These are phyloP conservation scores for Coreius guichenoti DNA, from an alignment of 2,797 vertebrate genomes.

Conservation along the genomic window DNA sequence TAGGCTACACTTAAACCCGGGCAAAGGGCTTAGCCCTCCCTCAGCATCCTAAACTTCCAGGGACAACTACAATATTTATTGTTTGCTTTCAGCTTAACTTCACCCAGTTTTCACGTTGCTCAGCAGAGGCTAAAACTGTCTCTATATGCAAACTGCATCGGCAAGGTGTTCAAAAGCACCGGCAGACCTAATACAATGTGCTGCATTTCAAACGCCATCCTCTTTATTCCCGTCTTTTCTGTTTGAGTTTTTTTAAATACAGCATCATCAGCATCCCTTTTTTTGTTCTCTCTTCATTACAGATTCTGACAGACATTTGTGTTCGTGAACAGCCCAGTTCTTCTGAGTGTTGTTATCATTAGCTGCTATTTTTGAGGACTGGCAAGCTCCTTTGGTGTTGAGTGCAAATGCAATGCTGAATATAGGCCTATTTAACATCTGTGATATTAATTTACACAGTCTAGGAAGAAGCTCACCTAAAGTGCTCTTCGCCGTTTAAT, in stretches of 20 bases:
- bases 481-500: slow-evolving; percentile 1
- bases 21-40: slow-evolving; percentile 23
- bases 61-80: slow-evolving; percentile 47
- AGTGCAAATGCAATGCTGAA: slow-evolving; percentile 57
- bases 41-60: slow-evolving; percentile 11
- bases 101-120: slow-evolving; percentile 7
- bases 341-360: slow-evolving; percentile 63
- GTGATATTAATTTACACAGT: slow-evolving; percentile 44
- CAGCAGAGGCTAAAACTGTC: slow-evolving; percentile 31
- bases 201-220: slow-evolving; percentile 46
- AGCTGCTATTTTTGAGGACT: slow-evolving; percentile 50
- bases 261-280: slow-evolving; percentile 13
- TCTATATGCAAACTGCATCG: background rate
- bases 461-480: background rate
- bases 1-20: background rate
- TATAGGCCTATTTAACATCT: slow-evolving; percentile 34
- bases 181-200: slow-evolving; percentile 25
- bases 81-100: slow-evolving; percentile 51
- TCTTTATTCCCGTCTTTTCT: slow-evolving; percentile 22
- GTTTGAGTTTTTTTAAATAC: slow-evolving; percentile 14
- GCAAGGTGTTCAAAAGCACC: background rate
- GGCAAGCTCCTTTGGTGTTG: slow-evolving; percentile 33
- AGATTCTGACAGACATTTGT: slow-evolving; percentile 54
- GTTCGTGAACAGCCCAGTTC: slow-evolving; percentile 60
- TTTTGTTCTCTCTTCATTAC: slow-evolving; percentile 28